phyloP scores from a whole-genome alignment of 2,797 vertebrate species.

The Phataginus tetradactyla region DNA sequence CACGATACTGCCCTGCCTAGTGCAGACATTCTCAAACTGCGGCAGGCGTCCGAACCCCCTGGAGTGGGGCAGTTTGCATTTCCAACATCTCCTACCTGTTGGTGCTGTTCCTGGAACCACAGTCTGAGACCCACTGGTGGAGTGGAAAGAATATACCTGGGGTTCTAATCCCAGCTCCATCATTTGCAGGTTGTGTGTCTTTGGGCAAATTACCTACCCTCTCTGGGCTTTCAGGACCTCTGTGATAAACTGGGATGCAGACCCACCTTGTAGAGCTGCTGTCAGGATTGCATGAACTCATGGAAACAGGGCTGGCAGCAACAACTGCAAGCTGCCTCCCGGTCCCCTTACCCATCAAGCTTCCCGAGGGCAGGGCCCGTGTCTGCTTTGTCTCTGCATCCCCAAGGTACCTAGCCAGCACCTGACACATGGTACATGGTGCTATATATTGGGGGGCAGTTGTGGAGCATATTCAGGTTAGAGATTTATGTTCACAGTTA shows the following conservation, averaged over 20 bases:
- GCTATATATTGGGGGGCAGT: too few relatives aligned
- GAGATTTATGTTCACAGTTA: background rate
- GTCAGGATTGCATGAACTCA: fast-evolving
- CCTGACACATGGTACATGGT: background rate
- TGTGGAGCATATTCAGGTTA: background rate
- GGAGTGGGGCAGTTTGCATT: background rate
- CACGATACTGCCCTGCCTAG: background rate
- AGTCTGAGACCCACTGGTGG: background rate
- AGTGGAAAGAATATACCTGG: background rate
- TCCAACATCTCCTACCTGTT: background rate
- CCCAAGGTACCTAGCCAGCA: background rate
- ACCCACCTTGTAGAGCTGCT: background rate
- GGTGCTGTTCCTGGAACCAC: background rate
- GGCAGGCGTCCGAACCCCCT: background rate
- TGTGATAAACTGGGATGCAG: background rate
- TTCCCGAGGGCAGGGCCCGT: background rate
- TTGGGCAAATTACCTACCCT: background rate
- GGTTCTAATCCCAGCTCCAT: background rate
- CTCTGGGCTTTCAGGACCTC: background rate
- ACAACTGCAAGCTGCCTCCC: too few relatives aligned
- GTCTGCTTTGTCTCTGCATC: background rate
- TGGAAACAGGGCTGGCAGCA: background rate
- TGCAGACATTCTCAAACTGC: background rate
- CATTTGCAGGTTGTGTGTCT: background rate
- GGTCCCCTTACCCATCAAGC: too few relatives aligned